Percentiles rank a stretch among this genome's conserved stretches.
phyloP scores from a whole-genome alignment of 2,888 invertebrate species.

The Elysia crispata region DNA sequence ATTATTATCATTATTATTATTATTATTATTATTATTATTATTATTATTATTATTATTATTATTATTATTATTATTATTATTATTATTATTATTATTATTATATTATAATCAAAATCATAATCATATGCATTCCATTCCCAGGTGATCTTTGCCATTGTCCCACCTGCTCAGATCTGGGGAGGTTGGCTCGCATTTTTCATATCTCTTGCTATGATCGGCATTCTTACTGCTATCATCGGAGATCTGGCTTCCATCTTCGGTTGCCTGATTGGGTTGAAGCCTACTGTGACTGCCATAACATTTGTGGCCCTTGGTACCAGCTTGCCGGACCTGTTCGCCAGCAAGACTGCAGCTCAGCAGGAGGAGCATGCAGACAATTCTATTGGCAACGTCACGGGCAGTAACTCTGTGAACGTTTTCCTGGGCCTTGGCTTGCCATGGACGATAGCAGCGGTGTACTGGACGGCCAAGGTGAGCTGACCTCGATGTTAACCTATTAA shows the following conservation, averaged over 20 bases:
- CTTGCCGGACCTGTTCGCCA: constrained; percentile 82
- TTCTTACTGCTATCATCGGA: constrained; percentile 81
- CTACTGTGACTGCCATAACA: constrained; percentile 79
- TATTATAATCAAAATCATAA: no score
- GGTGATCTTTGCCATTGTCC: constrained; percentile 79
- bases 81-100: no score
- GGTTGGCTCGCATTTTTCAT: constrained; percentile 82
- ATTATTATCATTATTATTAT: no score
- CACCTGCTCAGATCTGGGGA: constrained; percentile 80
- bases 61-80: no score
- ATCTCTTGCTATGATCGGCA: constrained; percentile 80
- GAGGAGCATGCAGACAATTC: constrained; percentile 82
- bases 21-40: no score
- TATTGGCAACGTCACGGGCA: constrained; percentile 82
- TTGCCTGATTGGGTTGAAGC: constrained; percentile 80
- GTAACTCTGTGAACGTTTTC: constrained; percentile 83
- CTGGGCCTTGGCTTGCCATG: constrained; percentile 82
- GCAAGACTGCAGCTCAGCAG: constrained; percentile 80
- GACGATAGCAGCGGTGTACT: constrained; percentile 80
- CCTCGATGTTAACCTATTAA: not conserved
- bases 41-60: no score
- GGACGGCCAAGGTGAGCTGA: constrained; percentile 64
- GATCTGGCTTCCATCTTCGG: constrained; percentile 82
- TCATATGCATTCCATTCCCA: constrained; percentile 55
- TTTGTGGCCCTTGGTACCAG: constrained; percentile 81